A percentile compares a stretch with the other conserved stretches of the same genome.
These are phyloP conservation scores for Chromis chromis DNA, from an alignment of 2,797 vertebrate genomes.

Conservation along the genomic window DNA sequence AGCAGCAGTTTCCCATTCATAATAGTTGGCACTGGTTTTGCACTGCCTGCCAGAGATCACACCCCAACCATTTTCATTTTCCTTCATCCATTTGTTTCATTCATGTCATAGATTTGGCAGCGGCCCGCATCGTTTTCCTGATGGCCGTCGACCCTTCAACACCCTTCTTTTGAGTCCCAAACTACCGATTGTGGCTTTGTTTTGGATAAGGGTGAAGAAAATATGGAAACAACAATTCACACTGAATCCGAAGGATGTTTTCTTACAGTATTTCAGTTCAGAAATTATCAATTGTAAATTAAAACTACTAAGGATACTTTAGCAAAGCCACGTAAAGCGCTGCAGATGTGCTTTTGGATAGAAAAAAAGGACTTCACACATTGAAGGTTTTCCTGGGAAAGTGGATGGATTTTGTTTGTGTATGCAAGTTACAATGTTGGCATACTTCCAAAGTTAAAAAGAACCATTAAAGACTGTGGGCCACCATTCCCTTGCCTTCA, in stretches of 20 bases:
- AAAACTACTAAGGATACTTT: slow-evolving; percentile 29
- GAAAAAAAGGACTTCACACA: slow-evolving; percentile 40
- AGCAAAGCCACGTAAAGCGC: slow-evolving; percentile 18
- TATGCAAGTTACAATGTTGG: slow-evolving; percentile 31
- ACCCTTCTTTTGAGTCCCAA: slow-evolving; percentile 60
- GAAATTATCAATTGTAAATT: slow-evolving; percentile 41
- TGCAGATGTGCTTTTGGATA: slow-evolving; percentile 49
- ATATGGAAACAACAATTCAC: slow-evolving; percentile 55
- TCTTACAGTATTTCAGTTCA: slow-evolving; percentile 23
- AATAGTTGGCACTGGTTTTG: slow-evolving; percentile 78
- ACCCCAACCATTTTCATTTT: slow-evolving; percentile 82
- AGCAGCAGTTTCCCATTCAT: slow-evolving; percentile 82
- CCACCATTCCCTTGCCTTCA: slow-evolving; percentile 35
- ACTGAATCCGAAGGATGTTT: slow-evolving; percentile 43
- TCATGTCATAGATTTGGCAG: slow-evolving; percentile 83
- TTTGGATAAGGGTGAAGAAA: slow-evolving; percentile 50
- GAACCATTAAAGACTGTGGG: slow-evolving; percentile 48
- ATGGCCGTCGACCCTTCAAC: slow-evolving; percentile 73
- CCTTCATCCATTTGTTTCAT: slow-evolving; percentile 82
- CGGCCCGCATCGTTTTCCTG: slow-evolving; percentile 68
- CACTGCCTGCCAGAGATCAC: slow-evolving; percentile 82
- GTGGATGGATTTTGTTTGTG: slow-evolving; percentile 32
- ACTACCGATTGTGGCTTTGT: slow-evolving; percentile 71
- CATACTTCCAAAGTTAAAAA: slow-evolving; percentile 56
- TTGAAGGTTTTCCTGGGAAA: slow-evolving; percentile 54